Conservation (phyloP, 2,797 vertebrate species). For the Gouania willdenowi region DNA sequence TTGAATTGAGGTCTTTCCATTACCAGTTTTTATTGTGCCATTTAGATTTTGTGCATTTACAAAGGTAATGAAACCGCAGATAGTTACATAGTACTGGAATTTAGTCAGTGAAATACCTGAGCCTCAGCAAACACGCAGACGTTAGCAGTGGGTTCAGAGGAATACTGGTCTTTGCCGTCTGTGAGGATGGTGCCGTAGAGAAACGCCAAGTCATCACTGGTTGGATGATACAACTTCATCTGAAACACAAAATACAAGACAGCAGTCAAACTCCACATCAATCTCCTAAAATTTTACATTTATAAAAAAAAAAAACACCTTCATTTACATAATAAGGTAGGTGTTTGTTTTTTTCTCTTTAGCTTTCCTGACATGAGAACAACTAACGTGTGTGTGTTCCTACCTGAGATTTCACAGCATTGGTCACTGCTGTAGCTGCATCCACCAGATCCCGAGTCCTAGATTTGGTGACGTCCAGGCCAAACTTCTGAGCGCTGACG, state of each 20-base stretch:
- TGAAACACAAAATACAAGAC: slow-evolving; percentile 23
- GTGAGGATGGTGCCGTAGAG: slow-evolving; percentile 95
- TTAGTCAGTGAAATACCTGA: too few species aligned
- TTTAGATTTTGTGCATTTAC: too few species aligned
- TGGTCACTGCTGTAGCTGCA: slow-evolving; percentile 81
- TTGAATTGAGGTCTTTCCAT: too few species aligned
- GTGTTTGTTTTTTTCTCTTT: not conserved
- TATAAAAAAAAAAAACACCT: too few species aligned
- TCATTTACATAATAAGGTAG: too few species aligned
- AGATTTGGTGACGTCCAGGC: slow-evolving; percentile 80
- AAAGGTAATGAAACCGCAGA: too few species aligned
- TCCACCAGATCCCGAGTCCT: slow-evolving; percentile 83
- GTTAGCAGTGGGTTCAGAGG: slow-evolving; percentile 83
- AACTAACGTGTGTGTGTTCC: too few species aligned
- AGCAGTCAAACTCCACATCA: too few species aligned
- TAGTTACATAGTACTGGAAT: too few species aligned
- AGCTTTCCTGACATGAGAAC: not conserved
- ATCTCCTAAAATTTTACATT: not conserved
- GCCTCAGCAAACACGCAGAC: slow-evolving; percentile 93
- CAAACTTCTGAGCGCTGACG: slow-evolving; percentile 79
- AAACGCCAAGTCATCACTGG: slow-evolving; percentile 87
- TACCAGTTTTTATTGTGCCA: too few species aligned
- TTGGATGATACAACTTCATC: slow-evolving; percentile 88
- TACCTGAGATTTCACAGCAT: slow-evolving; percentile 86
- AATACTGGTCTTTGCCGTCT: slow-evolving; percentile 85